phyloP scores from a whole-genome alignment of 2,113 vertebrate genomes.

The Oreotrochilus melanogaster region DNA sequence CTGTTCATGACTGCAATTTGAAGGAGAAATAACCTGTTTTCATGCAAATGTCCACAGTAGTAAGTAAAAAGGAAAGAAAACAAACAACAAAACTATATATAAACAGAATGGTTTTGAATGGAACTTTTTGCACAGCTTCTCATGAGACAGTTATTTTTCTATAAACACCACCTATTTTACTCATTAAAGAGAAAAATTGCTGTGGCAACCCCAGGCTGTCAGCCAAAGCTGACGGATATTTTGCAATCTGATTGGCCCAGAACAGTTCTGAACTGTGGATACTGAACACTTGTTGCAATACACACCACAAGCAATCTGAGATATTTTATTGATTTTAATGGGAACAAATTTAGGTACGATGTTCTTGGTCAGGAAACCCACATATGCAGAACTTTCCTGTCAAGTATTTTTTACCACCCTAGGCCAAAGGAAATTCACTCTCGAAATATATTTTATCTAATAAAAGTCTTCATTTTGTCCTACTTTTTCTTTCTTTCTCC shows the following conservation, averaged over 20 bases:
- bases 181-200: constrained; percentile 60
- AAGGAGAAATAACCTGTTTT: constrained; percentile 71
- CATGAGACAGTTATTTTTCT: constrained; percentile 56
- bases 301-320: background rate
- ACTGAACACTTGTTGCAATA: constrained; percentile 7
- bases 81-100: constrained; percentile 73
- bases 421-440: background rate
- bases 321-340: constrained; percentile 46
- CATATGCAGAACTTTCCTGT: background rate
- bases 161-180: constrained; percentile 63
- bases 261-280: constrained; percentile 12
- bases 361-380: background rate
- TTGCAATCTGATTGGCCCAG: constrained; percentile 44
- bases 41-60: constrained; percentile 63
- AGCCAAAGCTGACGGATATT: constrained; percentile 54
- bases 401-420: background rate
- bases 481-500: background rate
- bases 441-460: background rate
- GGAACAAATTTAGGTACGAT: constrained; percentile 5
- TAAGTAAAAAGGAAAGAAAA: constrained; percentile 68
- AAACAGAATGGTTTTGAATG: constrained; percentile 63
- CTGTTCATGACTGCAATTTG: constrained; percentile 61
- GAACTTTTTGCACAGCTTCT: constrained; percentile 58
- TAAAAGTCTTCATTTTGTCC: background rate
- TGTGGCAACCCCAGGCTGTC: constrained; percentile 32